Percentiles rank a stretch among this genome's conserved stretches.
Conservation (phyloP, 2,113 vertebrate genomes). For the Sturnus vulgaris region DNA sequence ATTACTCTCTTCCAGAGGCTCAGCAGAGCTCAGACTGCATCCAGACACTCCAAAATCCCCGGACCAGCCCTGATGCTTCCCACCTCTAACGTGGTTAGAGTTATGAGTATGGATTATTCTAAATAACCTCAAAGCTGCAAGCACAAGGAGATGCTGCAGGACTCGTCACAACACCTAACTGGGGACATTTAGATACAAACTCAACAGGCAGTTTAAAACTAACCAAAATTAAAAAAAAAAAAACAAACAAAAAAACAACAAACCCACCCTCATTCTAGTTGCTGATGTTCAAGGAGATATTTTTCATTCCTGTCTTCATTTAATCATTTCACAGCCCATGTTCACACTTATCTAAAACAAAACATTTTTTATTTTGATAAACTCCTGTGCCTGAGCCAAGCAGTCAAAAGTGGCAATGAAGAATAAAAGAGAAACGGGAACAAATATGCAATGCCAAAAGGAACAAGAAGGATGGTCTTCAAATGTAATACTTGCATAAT, state of each 20-base stretch:
- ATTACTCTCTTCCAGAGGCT: rapidly evolving
- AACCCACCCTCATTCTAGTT: background rate
- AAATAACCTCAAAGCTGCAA: background rate
- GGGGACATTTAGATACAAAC: background rate
- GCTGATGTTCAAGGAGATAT: background rate
- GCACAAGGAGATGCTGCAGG: background rate
- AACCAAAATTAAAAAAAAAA: background rate
- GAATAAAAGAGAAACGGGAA: background rate
- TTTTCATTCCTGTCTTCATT: background rate
- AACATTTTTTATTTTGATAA: slow-evolving; percentile 38
- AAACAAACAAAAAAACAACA: no score
- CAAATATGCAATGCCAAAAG: background rate
- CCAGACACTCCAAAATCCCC: background rate
- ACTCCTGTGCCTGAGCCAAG: background rate
- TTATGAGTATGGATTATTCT: no score
- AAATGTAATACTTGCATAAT: background rate
- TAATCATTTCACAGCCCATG: background rate
- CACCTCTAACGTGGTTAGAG: rapidly evolving
- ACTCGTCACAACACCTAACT: background rate
- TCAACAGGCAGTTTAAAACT: background rate
- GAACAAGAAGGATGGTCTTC: background rate
- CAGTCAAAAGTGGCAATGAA: background rate
- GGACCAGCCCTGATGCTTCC: background rate
- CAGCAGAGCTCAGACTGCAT: background rate
- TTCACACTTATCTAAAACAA: background rate